These are phyloP conservation scores for Dendroctonus valens DNA, from an alignment of 1,140 invertebrate species.

Conservation along the genomic window DNA sequence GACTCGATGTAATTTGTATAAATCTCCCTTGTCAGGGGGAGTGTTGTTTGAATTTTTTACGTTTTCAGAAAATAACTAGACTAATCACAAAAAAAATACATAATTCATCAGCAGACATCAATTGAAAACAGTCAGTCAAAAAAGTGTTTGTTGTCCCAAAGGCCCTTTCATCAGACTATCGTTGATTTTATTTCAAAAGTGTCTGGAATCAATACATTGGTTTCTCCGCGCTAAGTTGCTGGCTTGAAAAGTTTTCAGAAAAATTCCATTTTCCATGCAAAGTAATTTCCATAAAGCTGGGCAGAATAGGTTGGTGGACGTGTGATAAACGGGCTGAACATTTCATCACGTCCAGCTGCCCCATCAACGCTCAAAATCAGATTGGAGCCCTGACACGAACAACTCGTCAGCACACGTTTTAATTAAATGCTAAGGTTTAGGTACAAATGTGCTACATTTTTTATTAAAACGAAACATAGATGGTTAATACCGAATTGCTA, in stretches of 20 bases:
- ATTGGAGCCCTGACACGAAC: slow-evolving; percentile 12
- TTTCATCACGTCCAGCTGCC: slow-evolving; percentile 8
- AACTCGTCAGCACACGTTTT: slow-evolving; percentile 1
- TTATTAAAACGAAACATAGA: too few relatives aligned
- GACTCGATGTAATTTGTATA: slow-evolving; percentile 6
- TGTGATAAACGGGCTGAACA: slow-evolving; percentile 5
- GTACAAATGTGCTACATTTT: neutral
- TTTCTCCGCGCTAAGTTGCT: neutral
- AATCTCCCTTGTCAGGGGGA: neutral
- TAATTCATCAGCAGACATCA: too few relatives aligned
- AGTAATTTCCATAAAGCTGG: neutral
- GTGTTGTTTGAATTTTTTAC: neutral
- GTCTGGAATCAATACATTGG: neutral
- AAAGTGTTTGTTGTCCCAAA: neutral
- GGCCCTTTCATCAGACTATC: neutral
- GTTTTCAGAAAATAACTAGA: neutral
- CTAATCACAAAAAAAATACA: neutral
- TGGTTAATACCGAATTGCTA: too few relatives aligned
- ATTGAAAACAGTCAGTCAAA: neutral
- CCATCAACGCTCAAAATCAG: slow-evolving; percentile 12
- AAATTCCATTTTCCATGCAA: neutral
- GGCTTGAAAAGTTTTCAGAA: neutral
- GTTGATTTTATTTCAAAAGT: neutral
- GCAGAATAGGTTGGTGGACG: neutral
- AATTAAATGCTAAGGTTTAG: slow-evolving; percentile 6